Base-by-base conservation (phyloP, 2,888 invertebrate species). In the Ecliptopera silaceata region DNA sequence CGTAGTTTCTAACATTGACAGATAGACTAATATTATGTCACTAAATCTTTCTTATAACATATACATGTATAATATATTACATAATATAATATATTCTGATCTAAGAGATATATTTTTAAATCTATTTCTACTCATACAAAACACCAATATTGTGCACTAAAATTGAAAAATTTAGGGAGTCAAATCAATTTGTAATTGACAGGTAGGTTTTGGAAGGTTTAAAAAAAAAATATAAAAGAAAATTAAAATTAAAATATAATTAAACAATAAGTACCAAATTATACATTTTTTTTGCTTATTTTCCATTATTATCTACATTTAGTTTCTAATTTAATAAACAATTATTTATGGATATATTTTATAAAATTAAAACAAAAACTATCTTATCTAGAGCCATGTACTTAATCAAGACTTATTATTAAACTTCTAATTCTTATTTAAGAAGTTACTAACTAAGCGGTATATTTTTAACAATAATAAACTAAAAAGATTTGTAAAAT, bases 161-260 rank as follows among this genome's bases (percentile, higher is more conserved):
- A 91, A 91, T 91, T 91, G 90, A 88, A 88, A 88, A 91, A 88
- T 89, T 90, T 89, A 91, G 90, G 90, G 90, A 91, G 90, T 88
- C 90, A 89, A 86, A 77, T 65, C 54, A 79, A 75, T 66, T 56
- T 55, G 61, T 89, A 90, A 90, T 89, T 90, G 89, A 90, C 89
- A 86, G 84, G 87, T 88, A 88, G 88, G 86, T 76, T 75, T 59
- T 60, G 36, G 64, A 71, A 68, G 29, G 64, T 68, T 54, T 48
- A 58, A 66, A 66, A 58, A 63, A 73, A 36, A 13, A 11, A 20
- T 26, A 76, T 67, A 51, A 64, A 75, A 74, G 71, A 59, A 69
- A 71, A 76, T 73, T 64, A 74, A 70, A 65, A 73, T 74, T 74
- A 71, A 71, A 79, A 75, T 73, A 65, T 60, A 69, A 66, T 71